Evolutionary conservation across 2,113 vertebrate species (phyloP), one percentile per base, ranked within the genome.

Genomic region (Piprites chloris): DNA sequence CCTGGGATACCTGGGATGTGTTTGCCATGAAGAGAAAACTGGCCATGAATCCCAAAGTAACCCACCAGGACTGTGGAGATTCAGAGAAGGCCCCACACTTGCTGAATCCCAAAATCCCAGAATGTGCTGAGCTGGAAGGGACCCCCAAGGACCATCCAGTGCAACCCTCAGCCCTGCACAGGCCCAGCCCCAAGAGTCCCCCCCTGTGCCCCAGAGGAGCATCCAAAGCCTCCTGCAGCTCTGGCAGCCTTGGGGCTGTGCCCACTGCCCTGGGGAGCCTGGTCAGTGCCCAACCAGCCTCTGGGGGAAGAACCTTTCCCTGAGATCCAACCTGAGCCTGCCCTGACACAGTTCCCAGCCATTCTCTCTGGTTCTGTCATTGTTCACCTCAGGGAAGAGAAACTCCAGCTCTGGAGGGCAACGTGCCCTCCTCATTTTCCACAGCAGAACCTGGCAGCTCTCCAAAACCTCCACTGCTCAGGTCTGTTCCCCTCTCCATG

Each of bases 51-150:
- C 35, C 44, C 6, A 2, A 63, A 58, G 14, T 21, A 66, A 77
- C 26, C 49, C 49, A 50, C 26, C 49, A 27, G 42, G 42, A 16
- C 3, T 37, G 39, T 39, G 19, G 47, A 58, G 7, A 33, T 33
- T 20, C 39, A 17, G 33, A 1, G 0, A 71, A 61, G 37, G 15
- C 46, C 46, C 33, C 69, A 35, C 0, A 0, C 13, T 53, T 30
- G 28, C 28, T 55, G 53, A 32, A 55, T 32, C 30, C 14, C 49
- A 50, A 27, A 50, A 50, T 50, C 49, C 53, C 52, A 53, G 52
- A 18, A 53, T 53, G 1, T 55, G 18, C 30, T 20, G 53, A 55
- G 53, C 30, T 55, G 30, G 30, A 7, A 53, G 30, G 30, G 30
- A 32, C 18, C 53, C 53, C 30, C 30, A 32, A 55, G 53, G 53